Evolutionary conservation across 2,888 invertebrate genomes (phyloP).

Genomic region (Chaetoderma sp.): DNA sequence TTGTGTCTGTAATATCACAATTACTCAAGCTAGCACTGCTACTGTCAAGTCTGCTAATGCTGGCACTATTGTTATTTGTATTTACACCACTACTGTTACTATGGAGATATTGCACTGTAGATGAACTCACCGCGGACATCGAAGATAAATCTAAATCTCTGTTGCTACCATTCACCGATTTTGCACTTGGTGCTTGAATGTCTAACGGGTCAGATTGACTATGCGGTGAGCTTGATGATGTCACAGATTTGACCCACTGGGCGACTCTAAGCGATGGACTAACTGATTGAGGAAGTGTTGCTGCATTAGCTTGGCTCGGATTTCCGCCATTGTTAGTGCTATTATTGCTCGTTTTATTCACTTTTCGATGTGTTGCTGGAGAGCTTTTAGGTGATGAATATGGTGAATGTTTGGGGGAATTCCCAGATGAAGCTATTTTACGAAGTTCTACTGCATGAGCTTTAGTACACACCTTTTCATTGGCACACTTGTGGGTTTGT

Average conservation of each 20-base stretch:
- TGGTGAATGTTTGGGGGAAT: constrained; percentile 49
- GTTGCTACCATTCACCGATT: no score
- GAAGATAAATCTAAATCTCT: neutral
- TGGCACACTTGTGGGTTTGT: no score
- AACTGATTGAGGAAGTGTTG: constrained; percentile 45
- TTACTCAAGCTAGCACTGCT: no score
- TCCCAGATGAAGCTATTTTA: neutral
- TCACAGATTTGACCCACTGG: constrained; percentile 66
- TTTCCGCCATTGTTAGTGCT: no score
- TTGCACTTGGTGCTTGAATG: neutral
- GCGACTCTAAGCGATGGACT: constrained; percentile 59
- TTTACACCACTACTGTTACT: neutral
- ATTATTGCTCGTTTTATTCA: no score
- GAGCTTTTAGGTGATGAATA: constrained; percentile 50
- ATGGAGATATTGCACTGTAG: no score
- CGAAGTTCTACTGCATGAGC: neutral
- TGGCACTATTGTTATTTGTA: neutral
- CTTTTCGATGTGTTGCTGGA: constrained; percentile 37
- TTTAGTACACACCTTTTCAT: constrained; percentile 7
- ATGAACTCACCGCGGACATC: neutral
- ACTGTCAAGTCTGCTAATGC: no score
- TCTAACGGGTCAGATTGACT: neutral
- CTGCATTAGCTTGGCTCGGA: neutral
- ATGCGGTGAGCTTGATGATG: constrained; percentile 11
- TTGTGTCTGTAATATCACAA: neutral